These are phyloP conservation scores for Desmophyllum pertusum DNA, from an alignment of 92 coral and sea anemone genomes.

Conservation along the genomic window DNA sequence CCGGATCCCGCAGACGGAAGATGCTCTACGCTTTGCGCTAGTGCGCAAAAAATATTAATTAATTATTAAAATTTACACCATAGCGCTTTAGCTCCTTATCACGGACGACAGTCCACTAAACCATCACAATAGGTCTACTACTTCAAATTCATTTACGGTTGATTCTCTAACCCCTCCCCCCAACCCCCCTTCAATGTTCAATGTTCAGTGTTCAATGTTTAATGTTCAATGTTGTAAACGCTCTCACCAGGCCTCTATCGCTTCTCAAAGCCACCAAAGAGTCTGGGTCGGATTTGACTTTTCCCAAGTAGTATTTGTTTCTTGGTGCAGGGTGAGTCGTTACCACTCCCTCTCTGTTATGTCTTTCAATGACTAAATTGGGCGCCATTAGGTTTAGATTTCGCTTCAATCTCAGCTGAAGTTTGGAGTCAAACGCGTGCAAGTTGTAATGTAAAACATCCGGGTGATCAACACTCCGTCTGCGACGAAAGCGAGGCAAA, in stretches of 20 bases:
- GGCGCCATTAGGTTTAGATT: constrained; percentile 40
- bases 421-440: constrained; percentile 57
- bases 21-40: too few species aligned
- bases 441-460: constrained; percentile 35
- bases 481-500: constrained; percentile 20
- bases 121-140: too few species aligned
- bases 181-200: too few species aligned
- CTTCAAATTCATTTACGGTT: too few species aligned
- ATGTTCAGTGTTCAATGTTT: too few species aligned
- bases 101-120: too few species aligned
- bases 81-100: too few species aligned
- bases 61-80: too few species aligned
- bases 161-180: too few species aligned
- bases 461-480: neutral
- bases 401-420: constrained; percentile 33
- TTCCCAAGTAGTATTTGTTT: constrained; percentile 41
- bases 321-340: constrained; percentile 26
- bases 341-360: constrained; percentile 37
- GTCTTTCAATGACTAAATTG: constrained; percentile 48
- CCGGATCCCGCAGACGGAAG: too few species aligned
- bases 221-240: too few species aligned
- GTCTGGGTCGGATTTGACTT: constrained; percentile 33
- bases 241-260: constrained; percentile 35
- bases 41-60: too few species aligned
- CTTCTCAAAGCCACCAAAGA: constrained; percentile 46